Percentiles rank a stretch among this genome's conserved stretches.
Conservation (phyloP, 2,797 vertebrate genomes). For the Propithecus deckenii region DNA sequence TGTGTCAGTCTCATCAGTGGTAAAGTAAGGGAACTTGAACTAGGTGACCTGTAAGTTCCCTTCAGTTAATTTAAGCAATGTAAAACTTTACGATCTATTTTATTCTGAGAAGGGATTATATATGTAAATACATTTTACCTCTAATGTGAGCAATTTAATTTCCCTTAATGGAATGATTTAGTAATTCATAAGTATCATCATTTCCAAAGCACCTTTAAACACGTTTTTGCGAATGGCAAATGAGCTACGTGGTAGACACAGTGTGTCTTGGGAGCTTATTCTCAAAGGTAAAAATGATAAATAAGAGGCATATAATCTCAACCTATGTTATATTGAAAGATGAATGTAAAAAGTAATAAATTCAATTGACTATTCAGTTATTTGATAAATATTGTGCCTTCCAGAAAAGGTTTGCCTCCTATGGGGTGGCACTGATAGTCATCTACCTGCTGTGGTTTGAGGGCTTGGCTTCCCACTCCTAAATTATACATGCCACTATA, state of each 20-base stretch:
- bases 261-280: not conserved
- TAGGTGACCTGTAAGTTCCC: not conserved
- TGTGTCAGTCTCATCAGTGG: not conserved
- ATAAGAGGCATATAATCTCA: not conserved
- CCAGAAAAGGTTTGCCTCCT: not conserved
- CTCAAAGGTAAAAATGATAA: not conserved
- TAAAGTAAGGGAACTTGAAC: not conserved
- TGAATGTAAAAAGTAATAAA: not conserved
- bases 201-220: not conserved
- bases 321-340: not conserved
- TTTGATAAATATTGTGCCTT: not conserved
- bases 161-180: not conserved
- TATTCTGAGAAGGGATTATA: not conserved
- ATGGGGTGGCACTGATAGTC: fast-evolving
- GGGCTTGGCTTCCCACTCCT: not conserved
- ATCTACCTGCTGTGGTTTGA: not conserved
- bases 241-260: fast-evolving
- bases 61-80: not conserved
- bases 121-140: not conserved
- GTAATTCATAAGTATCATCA: not conserved
- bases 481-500: not conserved
- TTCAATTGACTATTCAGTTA: fast-evolving
- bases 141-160: not conserved
- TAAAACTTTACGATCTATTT: not conserved
- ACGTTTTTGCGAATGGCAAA: not conserved